Evolutionary conservation across 2,797 vertebrate species (phyloP), one percentile per base, ranked within the genome.

Genomic region (Anolis apletophallus): DNA sequence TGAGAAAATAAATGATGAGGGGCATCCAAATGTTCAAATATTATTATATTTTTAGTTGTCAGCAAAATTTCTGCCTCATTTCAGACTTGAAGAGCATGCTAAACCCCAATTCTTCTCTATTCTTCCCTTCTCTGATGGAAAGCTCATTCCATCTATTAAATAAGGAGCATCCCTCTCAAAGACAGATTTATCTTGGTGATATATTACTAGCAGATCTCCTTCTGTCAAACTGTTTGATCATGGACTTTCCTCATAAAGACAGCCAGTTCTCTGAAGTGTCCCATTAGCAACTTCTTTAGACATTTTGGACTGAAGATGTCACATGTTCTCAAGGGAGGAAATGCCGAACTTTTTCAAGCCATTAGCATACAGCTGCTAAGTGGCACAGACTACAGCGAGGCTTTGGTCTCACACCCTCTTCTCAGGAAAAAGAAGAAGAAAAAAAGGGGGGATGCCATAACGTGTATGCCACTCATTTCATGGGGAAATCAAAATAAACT

Each of bases 351-450:
- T 93, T 79, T 90, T 84, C 84, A 91, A 0, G 8, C 88, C 46
- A 95, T 95, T 95, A 93, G 86, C 94, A 95, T 94, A 93, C 93
- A 96, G 94, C 94, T 96, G 92, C 90, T 80, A 87, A 89, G 26
- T 94, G 91, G 81, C 5, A 0, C 86, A 85, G 26, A 88, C 40
- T 59, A 84, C n/a, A 88, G 88, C 64, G 84, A 1, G 83, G 74
- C 74, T 57, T 85, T 55, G 82, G 90, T 82, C 79, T 90, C 93
- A 77, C 80, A 40, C 36, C 26, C 52, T 32, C 3, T 46, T 46
- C 46, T 46, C 46, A 46, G 46, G 46, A 46, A 46, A 46, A 46
- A 46, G 5, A 46, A 46, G 46, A 3, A 46, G 46, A 46, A 46
- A 6, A 21, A 69, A 34, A 69, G 23, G 50, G 50, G 32, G 1